Percentiles rank a stretch among this genome's conserved stretches.
Conservation (phyloP, 1,140 invertebrate species). For the Epicauta chinensis region DNA sequence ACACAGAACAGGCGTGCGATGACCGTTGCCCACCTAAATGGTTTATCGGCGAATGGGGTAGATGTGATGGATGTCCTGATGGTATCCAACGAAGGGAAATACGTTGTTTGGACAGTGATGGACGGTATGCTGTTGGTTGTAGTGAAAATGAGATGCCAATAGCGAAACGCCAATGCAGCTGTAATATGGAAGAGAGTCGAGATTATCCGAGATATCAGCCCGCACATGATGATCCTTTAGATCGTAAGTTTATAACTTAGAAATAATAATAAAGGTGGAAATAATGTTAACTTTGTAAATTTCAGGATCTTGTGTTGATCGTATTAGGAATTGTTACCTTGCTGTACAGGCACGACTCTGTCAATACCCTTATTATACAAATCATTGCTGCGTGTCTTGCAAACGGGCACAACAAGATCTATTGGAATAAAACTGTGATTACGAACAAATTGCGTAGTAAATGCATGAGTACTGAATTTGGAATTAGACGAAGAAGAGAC, state of each 20-base stretch:
- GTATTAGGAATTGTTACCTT: slow-evolving; percentile 64
- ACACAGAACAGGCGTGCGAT: slow-evolving; percentile 43
- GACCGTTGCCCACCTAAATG: slow-evolving; percentile 51
- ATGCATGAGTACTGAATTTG: slow-evolving; percentile 22
- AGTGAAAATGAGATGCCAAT: slow-evolving; percentile 29
- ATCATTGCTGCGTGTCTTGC: slow-evolving; percentile 71
- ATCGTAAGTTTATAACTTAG: slow-evolving; percentile 31
- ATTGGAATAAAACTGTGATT: slow-evolving; percentile 29
- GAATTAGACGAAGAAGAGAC: neutral
- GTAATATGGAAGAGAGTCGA: slow-evolving; percentile 23
- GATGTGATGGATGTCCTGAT: slow-evolving; percentile 49
- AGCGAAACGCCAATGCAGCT: slow-evolving; percentile 34
- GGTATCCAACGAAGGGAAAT: slow-evolving; percentile 56
- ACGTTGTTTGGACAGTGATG: slow-evolving; percentile 49
- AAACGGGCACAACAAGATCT: slow-evolving; percentile 37
- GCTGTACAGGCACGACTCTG: slow-evolving; percentile 74
- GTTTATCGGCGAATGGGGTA: slow-evolving; percentile 56
- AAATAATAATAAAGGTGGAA: neutral
- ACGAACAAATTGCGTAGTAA: slow-evolving; percentile 19
- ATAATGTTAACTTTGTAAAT: slow-evolving; percentile 13
- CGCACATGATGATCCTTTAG: slow-evolving; percentile 38
- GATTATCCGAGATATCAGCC: slow-evolving; percentile 24
- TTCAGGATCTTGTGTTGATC: slow-evolving; percentile 59
- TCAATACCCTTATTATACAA: slow-evolving; percentile 71
- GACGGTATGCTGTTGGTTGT: slow-evolving; percentile 36